Evolutionary conservation across 1,140 invertebrate species (phyloP).

Genomic region (Lepidurus packardi): DNA sequence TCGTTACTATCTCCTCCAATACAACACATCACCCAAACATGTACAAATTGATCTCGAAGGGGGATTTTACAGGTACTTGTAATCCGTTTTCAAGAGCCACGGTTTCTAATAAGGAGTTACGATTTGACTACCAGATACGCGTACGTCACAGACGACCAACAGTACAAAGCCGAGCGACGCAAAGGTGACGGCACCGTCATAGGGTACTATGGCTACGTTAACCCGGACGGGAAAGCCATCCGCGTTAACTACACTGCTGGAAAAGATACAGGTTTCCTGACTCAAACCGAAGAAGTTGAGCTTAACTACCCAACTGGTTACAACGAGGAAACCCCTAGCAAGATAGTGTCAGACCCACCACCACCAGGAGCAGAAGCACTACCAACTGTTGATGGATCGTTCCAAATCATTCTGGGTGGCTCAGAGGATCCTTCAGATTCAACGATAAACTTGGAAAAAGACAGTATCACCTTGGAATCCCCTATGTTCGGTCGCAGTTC

Average conservation of each 20-base stretch:
- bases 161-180: slow-evolving; percentile 29
- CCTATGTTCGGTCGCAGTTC: neutral
- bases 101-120: neutral
- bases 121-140: slow-evolving; percentile 12
- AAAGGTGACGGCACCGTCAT: slow-evolving; percentile 28
- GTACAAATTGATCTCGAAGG: neutral
- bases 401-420: neutral
- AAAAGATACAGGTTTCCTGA: slow-evolving; percentile 25
- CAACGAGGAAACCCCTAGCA: slow-evolving; percentile 19
- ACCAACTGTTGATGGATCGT: neutral
- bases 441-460: neutral
- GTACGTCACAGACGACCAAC: slow-evolving; percentile 28
- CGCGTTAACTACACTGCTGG: slow-evolving; percentile 30
- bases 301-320: slow-evolving; percentile 20
- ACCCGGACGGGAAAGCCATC: slow-evolving; percentile 30
- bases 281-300: slow-evolving; percentile 29
- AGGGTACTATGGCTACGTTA: slow-evolving; percentile 33
- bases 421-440: neutral
- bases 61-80: neutral
- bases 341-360: too few relatives aligned
- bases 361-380: neutral
- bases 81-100: neutral
- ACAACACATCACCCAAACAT: neutral
- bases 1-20: neutral
- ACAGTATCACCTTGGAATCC: neutral